These are phyloP conservation scores for Microplitis manilae DNA, from an alignment of 2,888 invertebrate species.

Conservation along the genomic window DNA sequence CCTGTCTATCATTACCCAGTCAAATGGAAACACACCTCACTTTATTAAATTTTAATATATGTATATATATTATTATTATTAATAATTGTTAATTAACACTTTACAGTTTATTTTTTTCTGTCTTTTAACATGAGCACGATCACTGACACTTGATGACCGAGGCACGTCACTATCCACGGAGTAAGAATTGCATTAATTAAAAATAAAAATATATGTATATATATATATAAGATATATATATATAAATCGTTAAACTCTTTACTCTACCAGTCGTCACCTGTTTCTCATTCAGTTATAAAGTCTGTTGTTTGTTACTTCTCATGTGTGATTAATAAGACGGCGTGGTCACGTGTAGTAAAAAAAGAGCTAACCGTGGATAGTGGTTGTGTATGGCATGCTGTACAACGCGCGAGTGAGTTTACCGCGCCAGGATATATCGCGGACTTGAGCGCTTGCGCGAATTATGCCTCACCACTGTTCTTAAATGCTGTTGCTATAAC, in stretches of 20 bases:
- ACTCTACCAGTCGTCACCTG: neutral
- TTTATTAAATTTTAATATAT: no score
- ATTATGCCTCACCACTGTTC: constrained; percentile 45
- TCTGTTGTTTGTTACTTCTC: neutral
- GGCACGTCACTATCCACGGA: neutral
- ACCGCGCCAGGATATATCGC: constrained; percentile 67
- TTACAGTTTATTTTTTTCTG: neutral
- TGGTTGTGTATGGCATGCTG: constrained; percentile 70
- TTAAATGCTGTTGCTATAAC: constrained; percentile 12
- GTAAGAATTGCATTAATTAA: no score
- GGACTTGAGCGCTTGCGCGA: constrained; percentile 68
- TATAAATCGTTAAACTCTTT: no score
- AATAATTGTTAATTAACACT: neutral
- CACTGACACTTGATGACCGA: neutral
- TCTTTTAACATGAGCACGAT: neutral
- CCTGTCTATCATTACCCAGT: constrained; percentile 57
- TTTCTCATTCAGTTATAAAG: neutral
- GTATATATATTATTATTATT: neutral
- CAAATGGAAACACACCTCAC: neutral
- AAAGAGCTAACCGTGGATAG: constrained; percentile 57
- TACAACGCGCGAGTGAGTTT: constrained; percentile 71
- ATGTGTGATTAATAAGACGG: constrained; percentile 49
- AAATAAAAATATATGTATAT: no score
- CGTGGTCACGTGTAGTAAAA: constrained; percentile 61
- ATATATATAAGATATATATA: no score